Evolutionary conservation across 2,797 vertebrate species (phyloP).

Genomic region (Scarus forsteni): DNA sequence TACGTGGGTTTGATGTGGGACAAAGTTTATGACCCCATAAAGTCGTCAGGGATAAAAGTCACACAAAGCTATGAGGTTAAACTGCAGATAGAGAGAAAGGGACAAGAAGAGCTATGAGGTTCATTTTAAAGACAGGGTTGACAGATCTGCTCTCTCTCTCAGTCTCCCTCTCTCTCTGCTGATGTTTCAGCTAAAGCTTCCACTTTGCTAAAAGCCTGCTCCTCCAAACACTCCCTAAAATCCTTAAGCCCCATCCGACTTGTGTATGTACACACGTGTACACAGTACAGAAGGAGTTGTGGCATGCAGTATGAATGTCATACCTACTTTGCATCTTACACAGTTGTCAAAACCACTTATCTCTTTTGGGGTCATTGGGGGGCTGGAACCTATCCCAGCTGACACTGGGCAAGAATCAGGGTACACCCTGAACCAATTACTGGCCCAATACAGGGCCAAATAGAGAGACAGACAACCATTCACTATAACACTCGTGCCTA

Average conservation of each 20-base stretch:
- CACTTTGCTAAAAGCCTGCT: slow-evolving; percentile 47
- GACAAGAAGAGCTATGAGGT: slow-evolving; percentile 36
- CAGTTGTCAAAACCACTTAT: too few species aligned
- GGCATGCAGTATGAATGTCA: too few species aligned
- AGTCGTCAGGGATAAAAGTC: slow-evolving; percentile 67
- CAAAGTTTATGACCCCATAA: slow-evolving; percentile 70
- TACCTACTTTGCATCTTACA: too few species aligned
- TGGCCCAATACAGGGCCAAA: too few species aligned
- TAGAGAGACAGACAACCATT: too few species aligned
- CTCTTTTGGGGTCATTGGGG: too few species aligned
- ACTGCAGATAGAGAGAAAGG: slow-evolving; percentile 36
- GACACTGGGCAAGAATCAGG: too few species aligned
- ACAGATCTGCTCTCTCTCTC: not conserved
- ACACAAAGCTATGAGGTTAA: slow-evolving; percentile 45
- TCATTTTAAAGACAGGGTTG: slow-evolving; percentile 41
- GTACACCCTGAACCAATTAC: too few species aligned
- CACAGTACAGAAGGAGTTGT: too few species aligned
- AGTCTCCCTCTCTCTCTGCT: not conserved
- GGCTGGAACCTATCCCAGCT: too few species aligned
- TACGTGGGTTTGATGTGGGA: slow-evolving; percentile 39
- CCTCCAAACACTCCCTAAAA: slow-evolving; percentile 18
- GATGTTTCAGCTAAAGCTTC: slow-evolving; percentile 9
- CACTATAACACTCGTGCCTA: too few species aligned
- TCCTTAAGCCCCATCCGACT: slow-evolving; percentile 33
- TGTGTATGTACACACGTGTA: not conserved